Evolutionary conservation across 2,797 vertebrate genomes (phyloP), one percentile per base, ranked within the genome.

Genomic region (Centropyge bicolor): DNA sequence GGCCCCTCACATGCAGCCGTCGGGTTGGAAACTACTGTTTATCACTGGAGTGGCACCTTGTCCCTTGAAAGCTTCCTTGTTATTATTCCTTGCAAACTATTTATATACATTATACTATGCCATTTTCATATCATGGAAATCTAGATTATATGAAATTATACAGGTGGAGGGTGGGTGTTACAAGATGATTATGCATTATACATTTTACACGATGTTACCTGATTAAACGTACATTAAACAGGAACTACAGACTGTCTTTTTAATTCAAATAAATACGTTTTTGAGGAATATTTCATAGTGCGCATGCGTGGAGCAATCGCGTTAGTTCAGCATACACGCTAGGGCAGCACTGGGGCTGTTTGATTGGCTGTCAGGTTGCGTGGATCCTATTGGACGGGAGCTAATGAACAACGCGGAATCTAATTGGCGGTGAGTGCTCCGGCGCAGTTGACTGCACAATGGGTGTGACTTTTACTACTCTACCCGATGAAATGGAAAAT

Each of bases 351-450:
- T 4, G 36, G n/a, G 3, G 5, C 49, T 3, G 10, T 69, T 8
- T 78, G 84, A 92, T 88, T 88, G 88, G 90, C 19, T 87, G 36
- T 10, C 22, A 22, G 19, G 6, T 27, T 71, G 63, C 62, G 5
- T 31, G 4, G 36, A 45, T 77, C 22, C 77, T 62, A 92, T 93
- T 94, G 89, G 94, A 52, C 48, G 1, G 17, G 6, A 46, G n/a
- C 24, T 10, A 19, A 54, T 62, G 36, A 93, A 91, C 41, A 91
- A 85, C 55, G 1, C 57, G 19, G 3, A 19, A 22, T 78, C 20
- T 90, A 89, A 95, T 95, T 95, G 94, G 95, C 63, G 4, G 0
- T 0, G 6, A 5, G 3, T 8, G 20, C 6, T 2, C 16, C 0
- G 49, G 36, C 11, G 16, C 14, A 43, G 61, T 51, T 19, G 60